Evolutionary conservation across 2,113 vertebrate species (phyloP).

Genomic region (Pipra filicauda): DNA sequence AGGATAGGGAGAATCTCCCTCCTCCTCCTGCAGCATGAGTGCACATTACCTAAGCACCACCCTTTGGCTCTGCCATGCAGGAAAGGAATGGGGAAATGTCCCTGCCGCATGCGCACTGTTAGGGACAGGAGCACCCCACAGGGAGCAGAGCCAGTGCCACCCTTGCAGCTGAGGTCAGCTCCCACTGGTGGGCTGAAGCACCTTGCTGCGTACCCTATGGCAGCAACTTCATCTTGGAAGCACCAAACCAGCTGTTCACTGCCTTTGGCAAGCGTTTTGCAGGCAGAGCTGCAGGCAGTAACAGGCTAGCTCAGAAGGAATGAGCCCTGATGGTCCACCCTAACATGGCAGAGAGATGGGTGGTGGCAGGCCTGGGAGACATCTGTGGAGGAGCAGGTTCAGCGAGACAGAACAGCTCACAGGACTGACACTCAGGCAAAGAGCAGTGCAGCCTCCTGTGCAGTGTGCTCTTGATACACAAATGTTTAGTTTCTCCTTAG

Average conservation of each 20-base stretch:
- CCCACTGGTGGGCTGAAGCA: neutral
- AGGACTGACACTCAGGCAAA: neutral
- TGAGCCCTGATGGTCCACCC: neutral
- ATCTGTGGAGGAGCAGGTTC: neutral
- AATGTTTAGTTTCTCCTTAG: neutral
- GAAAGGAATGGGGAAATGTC: neutral
- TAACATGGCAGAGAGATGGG: neutral
- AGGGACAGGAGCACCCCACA: neutral
- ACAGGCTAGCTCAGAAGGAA: neutral
- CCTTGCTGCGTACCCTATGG: fast-evolving
- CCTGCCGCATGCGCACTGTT: fast-evolving
- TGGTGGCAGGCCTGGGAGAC: neutral
- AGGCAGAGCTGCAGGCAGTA: fast-evolving
- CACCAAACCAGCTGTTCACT: neutral
- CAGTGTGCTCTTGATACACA: neutral
- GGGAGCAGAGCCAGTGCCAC: neutral
- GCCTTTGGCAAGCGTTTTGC: neutral
- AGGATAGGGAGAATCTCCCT: neutral
- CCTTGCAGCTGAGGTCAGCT: neutral
- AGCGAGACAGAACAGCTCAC: neutral
- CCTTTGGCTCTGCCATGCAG: neutral
- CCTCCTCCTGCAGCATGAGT: neutral
- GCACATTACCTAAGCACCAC: neutral
- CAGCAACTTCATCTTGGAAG: neutral
- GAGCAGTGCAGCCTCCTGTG: fast-evolving